Conservation (phyloP, 2,888 invertebrate species). For the Microctonus brassicae region DNA sequence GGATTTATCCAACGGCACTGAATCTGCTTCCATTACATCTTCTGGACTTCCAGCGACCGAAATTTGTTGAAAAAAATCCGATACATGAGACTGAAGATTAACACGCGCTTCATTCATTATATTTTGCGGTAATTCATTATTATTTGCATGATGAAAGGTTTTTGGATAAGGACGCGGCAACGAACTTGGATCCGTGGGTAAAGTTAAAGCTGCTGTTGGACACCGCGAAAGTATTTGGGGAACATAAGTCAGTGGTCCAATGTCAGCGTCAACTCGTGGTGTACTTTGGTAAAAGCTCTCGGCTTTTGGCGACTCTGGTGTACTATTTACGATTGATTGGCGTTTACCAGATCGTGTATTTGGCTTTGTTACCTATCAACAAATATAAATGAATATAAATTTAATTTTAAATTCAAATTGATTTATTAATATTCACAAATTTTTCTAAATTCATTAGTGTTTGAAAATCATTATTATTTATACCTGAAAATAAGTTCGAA, state of each 20-base stretch:
- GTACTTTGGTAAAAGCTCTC: slow-evolving; percentile 67
- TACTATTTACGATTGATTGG: slow-evolving; percentile 57
- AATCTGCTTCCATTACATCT: slow-evolving; percentile 66
- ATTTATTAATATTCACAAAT: too few species aligned
- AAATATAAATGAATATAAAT: background rate
- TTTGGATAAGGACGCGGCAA: slow-evolving; percentile 47
- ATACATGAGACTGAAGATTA: slow-evolving; percentile 65
- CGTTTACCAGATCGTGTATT: slow-evolving; percentile 59
- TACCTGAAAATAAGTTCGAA: slow-evolving; percentile 66
- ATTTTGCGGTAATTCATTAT: slow-evolving; percentile 61
- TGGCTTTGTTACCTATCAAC: slow-evolving; percentile 61
- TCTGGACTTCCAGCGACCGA: slow-evolving; percentile 67
- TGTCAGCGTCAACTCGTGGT: slow-evolving; percentile 65
- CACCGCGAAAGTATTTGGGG: slow-evolving; percentile 36
- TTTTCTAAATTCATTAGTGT: background rate
- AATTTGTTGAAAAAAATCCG: slow-evolving; percentile 67
- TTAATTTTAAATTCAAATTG: too few species aligned
- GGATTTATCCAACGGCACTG: slow-evolving; percentile 55
- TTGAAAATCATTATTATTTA: slow-evolving; percentile 13
- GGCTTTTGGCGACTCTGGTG: slow-evolving; percentile 50
- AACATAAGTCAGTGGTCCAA: slow-evolving; percentile 63
- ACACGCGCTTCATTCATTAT: slow-evolving; percentile 63
- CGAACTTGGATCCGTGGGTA: slow-evolving; percentile 58
- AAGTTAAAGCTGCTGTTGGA: slow-evolving; percentile 55
- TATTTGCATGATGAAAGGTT: slow-evolving; percentile 47